Evolutionary conservation across 2,797 vertebrate species (phyloP).

Genomic region (Hypotaenidia okinawae): DNA sequence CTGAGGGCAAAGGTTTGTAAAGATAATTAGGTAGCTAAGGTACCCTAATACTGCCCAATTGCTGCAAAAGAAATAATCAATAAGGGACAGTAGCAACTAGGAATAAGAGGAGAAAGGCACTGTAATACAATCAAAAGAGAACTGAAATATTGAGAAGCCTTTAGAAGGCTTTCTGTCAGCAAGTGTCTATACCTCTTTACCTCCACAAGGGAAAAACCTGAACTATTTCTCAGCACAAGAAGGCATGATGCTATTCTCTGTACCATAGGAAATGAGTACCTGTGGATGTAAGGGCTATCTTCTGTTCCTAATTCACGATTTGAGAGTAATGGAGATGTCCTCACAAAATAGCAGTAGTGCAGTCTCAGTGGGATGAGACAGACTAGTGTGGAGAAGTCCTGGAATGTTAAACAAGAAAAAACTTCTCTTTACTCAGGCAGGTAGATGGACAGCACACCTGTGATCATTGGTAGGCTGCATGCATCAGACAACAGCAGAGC

Average conservation of each 20-base stretch:
- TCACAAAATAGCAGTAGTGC: background rate
- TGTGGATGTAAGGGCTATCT: background rate
- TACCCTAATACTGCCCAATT: background rate
- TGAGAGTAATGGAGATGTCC: background rate
- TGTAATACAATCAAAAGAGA: background rate
- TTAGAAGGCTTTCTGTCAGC: background rate
- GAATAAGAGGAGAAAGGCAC: background rate
- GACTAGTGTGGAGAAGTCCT: background rate
- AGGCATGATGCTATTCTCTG: background rate
- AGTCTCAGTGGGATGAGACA: background rate
- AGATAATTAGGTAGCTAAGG: background rate
- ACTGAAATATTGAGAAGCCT: background rate
- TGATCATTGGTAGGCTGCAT: background rate
- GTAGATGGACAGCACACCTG: background rate
- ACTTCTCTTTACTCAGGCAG: background rate
- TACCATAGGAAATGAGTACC: background rate
- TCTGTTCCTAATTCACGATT: background rate
- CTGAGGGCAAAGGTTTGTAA: background rate
- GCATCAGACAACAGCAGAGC: background rate
- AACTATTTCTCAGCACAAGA: background rate
- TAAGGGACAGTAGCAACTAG: background rate
- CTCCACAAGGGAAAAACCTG: background rate
- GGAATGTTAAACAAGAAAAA: background rate
- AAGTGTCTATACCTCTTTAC: background rate
- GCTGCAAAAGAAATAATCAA: background rate